Base-by-base conservation (phyloP, 2,888 invertebrate genomes). In the Exocentrus adspersus region DNA sequence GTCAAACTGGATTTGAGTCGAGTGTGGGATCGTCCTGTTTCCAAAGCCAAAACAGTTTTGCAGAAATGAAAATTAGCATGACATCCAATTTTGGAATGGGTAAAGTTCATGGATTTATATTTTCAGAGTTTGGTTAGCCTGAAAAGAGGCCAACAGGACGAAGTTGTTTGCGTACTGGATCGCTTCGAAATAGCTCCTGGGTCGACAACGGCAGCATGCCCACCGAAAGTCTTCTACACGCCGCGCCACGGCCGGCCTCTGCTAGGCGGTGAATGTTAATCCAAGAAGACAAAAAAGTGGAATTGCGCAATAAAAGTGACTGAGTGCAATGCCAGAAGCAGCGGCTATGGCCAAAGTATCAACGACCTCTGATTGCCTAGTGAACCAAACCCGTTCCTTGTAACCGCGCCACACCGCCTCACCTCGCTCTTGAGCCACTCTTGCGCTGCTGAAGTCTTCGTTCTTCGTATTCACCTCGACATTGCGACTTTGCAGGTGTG, bases 311-410 rank as follows among this genome's bases (percentile, higher is more conserved):
- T 70, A 68, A 51, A 32, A 51, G 67, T 63, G 69, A 65, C 65
- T 68, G 70, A 68, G 72, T 71, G 72, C 72, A 71, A 68, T 67
- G 68, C 66, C 62, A 68, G 66, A 64, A 63, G 61, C 64, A n/a
- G n/a, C 67, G 72, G 73, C 69, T 72, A 74, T 65, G 75, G 73
- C 71, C 71, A 69, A 56, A 79, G 81, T 78, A 79, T 81, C 82
- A 83, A 83, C 80, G 82, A 83, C 82, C 82, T 82, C 81, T 75
- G 73, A 78, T 82, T 81, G 82, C 82, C 82, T 81, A 82, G 81
- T 82, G 82, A 81, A 81, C 81, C 80, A 80, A 81, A 82, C 82
- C 79, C 80, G 81, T 78, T 77, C 79, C 69, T 75, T 75, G 74
- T 70, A 69, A 52, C 62, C 62, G 66, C 61, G 58, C 65, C 56